Percentiles rank a stretch among this genome's conserved stretches.
Evolutionary conservation across 1,140 invertebrate species (phyloP).

Genomic region (Rhopalosiphum maidis): DNA sequence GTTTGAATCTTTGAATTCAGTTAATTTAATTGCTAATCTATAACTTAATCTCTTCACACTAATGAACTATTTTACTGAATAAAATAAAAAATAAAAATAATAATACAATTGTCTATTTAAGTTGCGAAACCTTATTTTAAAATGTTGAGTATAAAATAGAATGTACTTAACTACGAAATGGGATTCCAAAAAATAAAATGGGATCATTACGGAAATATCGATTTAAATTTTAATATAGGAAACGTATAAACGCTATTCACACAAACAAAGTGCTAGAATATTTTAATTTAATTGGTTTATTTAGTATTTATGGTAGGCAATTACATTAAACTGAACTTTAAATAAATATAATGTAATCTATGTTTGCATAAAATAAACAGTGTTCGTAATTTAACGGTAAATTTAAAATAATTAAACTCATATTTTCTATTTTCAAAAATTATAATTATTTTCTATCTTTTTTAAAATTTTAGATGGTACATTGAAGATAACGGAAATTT

Average conservation of each 20-base stretch:
- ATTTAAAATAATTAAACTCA: too few species aligned
- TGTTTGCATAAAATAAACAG: neutral
- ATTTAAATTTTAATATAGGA: neutral
- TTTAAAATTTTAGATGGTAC: slow-evolving; percentile 59
- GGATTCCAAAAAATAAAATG: neutral
- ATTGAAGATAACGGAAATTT: slow-evolving; percentile 78
- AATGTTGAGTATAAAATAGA: neutral
- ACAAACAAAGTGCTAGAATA: neutral
- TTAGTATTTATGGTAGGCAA: neutral
- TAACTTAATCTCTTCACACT: neutral
- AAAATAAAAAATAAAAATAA: neutral
- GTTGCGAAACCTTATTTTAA: neutral
- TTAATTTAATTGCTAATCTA: neutral
- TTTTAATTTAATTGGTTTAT: neutral
- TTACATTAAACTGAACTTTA: neutral
- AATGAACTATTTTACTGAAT: neutral
- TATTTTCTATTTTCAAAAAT: neutral
- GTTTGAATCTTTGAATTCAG: neutral
- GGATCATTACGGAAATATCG: neutral
- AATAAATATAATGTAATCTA: neutral
- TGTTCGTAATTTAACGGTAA: neutral
- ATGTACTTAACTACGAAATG: neutral
- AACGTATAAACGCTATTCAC: neutral
- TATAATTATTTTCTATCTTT: too few species aligned
- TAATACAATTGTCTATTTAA: neutral